Evolutionary conservation across 2,113 vertebrate genomes (phyloP).

Genomic region (Pardalotus punctatus): DNA sequence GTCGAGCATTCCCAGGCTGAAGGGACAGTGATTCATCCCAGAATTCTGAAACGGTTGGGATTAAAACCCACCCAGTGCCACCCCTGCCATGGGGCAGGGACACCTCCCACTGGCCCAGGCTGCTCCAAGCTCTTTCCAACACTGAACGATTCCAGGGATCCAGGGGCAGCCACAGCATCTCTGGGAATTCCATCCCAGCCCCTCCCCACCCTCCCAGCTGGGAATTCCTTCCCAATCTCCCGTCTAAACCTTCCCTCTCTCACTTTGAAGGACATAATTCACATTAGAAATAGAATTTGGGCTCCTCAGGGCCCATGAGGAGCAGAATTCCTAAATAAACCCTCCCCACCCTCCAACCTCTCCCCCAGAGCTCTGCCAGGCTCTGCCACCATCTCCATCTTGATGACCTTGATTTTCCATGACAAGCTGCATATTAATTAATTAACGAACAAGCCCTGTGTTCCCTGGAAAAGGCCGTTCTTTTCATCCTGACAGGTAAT

Average conservation of each 20-base stretch:
- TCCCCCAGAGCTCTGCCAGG: neutral
- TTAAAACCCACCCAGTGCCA: neutral
- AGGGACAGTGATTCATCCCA: neutral
- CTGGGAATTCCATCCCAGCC: neutral
- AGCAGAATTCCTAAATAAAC: neutral
- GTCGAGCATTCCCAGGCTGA: neutral
- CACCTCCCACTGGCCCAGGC: rapidly evolving
- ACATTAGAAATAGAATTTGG: neutral
- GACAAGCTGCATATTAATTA: constrained; percentile 38
- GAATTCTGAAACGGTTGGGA: neutral
- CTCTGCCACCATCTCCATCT: neutral
- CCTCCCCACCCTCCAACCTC: neutral
- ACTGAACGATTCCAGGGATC: neutral
- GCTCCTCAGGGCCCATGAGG: neutral
- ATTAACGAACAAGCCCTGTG: neutral
- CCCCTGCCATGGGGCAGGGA: neutral
- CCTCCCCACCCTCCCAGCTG: neutral
- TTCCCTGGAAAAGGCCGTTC: constrained; percentile 30
- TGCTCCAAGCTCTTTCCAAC: neutral
- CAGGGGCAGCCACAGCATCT: neutral
- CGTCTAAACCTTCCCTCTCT: neutral
- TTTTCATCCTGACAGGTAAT: constrained; percentile 44
- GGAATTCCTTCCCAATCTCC: neutral
- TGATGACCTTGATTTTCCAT: constrained; percentile 44
- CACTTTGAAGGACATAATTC: neutral